These are phyloP conservation scores for Trissonchulus latispiculum DNA, from an alignment of 2,888 invertebrate genomes.

Conservation along the genomic window DNA sequence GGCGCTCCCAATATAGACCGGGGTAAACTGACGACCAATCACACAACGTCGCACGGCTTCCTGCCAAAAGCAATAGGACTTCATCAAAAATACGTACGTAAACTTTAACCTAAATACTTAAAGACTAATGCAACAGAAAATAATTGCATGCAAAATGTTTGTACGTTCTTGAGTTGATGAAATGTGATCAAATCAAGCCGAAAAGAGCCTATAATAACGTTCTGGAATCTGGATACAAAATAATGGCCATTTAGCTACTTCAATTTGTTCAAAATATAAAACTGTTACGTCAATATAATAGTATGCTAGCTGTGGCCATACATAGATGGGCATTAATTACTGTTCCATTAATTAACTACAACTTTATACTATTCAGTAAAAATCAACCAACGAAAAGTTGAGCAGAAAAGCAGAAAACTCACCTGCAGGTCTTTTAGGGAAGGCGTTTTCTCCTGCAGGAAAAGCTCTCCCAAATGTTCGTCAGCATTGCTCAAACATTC, in stretches of 20 bases:
- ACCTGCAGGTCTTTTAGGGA: slow-evolving; percentile 63
- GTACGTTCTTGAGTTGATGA: no score
- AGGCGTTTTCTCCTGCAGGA: slow-evolving; percentile 72
- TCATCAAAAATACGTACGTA: neutral
- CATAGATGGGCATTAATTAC: no score
- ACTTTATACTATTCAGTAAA: slow-evolving; percentile 14
- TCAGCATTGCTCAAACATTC: slow-evolving; percentile 90
- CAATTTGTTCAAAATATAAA: slow-evolving; percentile 69
- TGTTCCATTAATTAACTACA: no score
- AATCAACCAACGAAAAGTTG: neutral
- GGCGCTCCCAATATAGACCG: slow-evolving; percentile 60
- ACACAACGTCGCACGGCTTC: slow-evolving; percentile 69
- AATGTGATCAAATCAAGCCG: no score
- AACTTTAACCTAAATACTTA: no score
- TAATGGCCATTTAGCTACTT: slow-evolving; percentile 61
- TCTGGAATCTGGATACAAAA: neutral
- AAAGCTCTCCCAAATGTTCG: slow-evolving; percentile 80
- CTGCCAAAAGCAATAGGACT: slow-evolving; percentile 2
- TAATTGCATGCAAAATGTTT: no score
- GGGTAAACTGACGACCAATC: slow-evolving; percentile 58
- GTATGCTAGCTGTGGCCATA: slow-evolving; percentile 85
- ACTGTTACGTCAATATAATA: slow-evolving; percentile 83
- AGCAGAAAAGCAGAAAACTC: neutral
- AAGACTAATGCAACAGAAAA: no score
- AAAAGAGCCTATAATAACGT: no score